Evolutionary conservation across 2,888 invertebrate genomes (phyloP), one percentile per base, ranked within the genome.

Genomic region (Stramonita haemastoma): DNA sequence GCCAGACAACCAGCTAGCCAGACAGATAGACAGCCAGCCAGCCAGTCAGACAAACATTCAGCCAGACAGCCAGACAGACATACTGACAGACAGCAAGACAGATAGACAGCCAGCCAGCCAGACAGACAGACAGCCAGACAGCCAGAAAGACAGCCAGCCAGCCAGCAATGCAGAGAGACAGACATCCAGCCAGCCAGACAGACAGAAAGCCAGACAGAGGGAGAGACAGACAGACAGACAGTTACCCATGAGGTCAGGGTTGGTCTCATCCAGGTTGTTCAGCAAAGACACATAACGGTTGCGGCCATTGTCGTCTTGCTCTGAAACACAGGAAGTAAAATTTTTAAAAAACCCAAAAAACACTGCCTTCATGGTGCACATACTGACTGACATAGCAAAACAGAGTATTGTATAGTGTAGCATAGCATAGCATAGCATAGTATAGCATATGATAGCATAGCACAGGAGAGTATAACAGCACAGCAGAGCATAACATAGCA

Each of bases 221-320:
- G 57, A 57, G 17, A 29, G 17, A 5, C 26, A 57, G 29, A 34
- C 19, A 34, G 56, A 8, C 15, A n/a, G 29, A 13, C 11, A 6
- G 17, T 86, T 70, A 89, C 91, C 91, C 73, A 91, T 79, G 5
- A 91, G 88, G 29, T 95, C 94, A 19, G 95, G 94, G 87, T 94
- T 94, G 2, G 92, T 89, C 84, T 93, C 92, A 34, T 94, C 94
- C 84, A 94, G 88, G 87, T 95, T 94, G 84, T 94, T 93, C 36
- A 95, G 90, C 84, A 95, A 87, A 15, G 95, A 93, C n/a, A 94
- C 93, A 83, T 91, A 91, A n/a, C 88, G 89, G 56, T 90, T 86
- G 36, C 90, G 91, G 22, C 89, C 91, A 32, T 87, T 86, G 26
- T 91, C 91, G 26, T 90, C 91, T 89, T 91, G 90, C 66, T 88